Evolutionary conservation across 2,888 invertebrate species (phyloP).

Genomic region (Lasioglossum zephyrum): DNA sequence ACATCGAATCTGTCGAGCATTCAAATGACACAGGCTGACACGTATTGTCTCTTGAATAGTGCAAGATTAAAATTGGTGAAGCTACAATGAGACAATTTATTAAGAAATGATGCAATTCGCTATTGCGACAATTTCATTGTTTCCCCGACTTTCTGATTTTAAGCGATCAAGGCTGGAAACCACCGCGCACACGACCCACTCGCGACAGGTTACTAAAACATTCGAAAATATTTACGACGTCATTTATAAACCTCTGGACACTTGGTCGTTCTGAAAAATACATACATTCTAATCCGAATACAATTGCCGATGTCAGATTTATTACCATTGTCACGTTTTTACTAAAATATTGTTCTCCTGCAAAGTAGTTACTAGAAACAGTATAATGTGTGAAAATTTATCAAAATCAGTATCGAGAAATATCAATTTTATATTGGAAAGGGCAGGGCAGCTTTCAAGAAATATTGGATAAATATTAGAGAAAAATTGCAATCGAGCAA

Average conservation of each 20-base stretch:
- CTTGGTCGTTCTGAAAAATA: neutral
- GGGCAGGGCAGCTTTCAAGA: neutral
- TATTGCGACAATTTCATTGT: neutral
- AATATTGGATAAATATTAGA: neutral
- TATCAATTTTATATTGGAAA: neutral
- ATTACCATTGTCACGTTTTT: neutral
- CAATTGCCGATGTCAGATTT: neutral
- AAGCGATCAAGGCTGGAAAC: neutral
- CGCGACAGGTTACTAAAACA: neutral
- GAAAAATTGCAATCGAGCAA: neutral
- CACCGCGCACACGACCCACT: too few species aligned
- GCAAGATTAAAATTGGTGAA: neutral
- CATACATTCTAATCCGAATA: neutral
- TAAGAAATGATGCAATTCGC: too few species aligned
- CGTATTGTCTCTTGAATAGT: neutral
- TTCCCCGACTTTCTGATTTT: neutral
- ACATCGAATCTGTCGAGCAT: neutral
- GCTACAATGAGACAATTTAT: neutral
- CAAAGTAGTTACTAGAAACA: neutral
- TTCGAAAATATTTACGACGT: neutral
- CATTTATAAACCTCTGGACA: neutral
- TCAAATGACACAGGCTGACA: neutral
- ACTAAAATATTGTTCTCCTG: neutral
- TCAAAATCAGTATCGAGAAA: neutral
- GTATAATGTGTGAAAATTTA: fast-evolving